Evolutionary conservation across 2,113 vertebrate species (phyloP), one percentile per base, ranked within the genome.

Genomic region (Alethe castanea): DNA sequence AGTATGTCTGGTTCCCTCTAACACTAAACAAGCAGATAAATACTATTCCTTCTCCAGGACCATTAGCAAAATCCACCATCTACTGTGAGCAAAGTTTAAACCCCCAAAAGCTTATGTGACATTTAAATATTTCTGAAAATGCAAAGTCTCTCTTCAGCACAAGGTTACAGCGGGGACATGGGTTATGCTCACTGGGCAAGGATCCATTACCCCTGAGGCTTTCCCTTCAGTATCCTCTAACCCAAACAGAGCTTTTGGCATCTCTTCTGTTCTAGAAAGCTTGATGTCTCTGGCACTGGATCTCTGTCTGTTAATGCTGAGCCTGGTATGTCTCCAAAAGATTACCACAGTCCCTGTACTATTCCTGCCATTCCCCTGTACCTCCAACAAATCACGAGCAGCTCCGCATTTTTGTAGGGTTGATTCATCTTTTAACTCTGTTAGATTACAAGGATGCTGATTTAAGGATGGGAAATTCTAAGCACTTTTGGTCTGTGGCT

Each of bases 341-440:
- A 91, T 94, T 88, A 97, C 86, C 0, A 0, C 81, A 94, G 86
- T 74, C 86, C 48, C 45, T 2, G 3, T 60, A 57, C 91, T 74
- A 71, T 95, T 89, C 89, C 86, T 96, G 92, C 77, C 72, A 60
- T 71, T 36, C 70, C 59, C 45, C 76, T 23, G 76, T 35, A 96
- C 76, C 80, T 93, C 92, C 88, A 93, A 56, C 59, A 47, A 57
- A 73, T 67, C 96, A 95, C 23, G 4, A 91, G 88, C 92, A 81
- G 92, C 91, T 78, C 86, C 53, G 77, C 92, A 94, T 96, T 96
- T 95, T 78, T 96, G 73, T 15, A 52, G 1, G 1, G 6, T 50
- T 95, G 95, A 94, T 96, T 97, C 95, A 94, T 91, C 88, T 72
- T n/a, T 92, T 60, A 78, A 56, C 77, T 86, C 94, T 48, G 82